Base-by-base conservation (phyloP, 2,113 vertebrate genomes). In the Arvicanthis niloticus region DNA sequence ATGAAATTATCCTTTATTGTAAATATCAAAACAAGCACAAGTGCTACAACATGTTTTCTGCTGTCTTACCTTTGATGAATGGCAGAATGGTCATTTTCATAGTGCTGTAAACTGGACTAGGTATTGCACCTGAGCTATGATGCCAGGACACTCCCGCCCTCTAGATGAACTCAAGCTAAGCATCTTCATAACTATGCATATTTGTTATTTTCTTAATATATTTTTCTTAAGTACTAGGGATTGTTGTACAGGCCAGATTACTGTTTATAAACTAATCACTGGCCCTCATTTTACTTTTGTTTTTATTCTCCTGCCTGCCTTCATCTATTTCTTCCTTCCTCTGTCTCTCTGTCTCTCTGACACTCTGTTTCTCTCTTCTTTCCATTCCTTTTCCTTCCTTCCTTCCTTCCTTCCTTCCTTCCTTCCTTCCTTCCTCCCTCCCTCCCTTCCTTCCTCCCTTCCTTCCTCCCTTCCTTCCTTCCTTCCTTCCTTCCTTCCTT, bases 1-100 rank as follows among this genome's bases (percentile, higher is more conserved):
- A 40, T 26, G 67, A 78, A 31, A 26, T 91, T 91, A 88, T 89
- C 88, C 88, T 48, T 92, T 91, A 6, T 77, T 81, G 77, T n/a
- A 94, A 65, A 95, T 93, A 86, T 73, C 31, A 37, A 75, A 87
- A 62, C 10, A 85, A 84, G 4, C 6, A 65, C 12, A 94, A 26
- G 80, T 91, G 91, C 7, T 1, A 22, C 4, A 4, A 77, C 58
- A 60, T 92, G 4, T 8, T 95, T 75, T 93, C 24, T 73, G 13
- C 0, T 76, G n/a, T 62, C 29, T 90, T 87, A 84, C 11, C 10
- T 89, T 77, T 94, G n/a, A 88, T 77, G 6, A 78, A 88, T 94
- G 90, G 24, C 72, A 91, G 1, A 86, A 81, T 77, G 40, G 26
- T 68, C 48, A 21, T 81, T 88, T 93, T 91, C 53, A 13, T 24